Percentiles rank a stretch among this genome's conserved stretches.
phyloP scores from a whole-genome alignment of 30 jellyfish, hydroid and myxozoan species.

The Pseudorhiza aurosa region DNA sequence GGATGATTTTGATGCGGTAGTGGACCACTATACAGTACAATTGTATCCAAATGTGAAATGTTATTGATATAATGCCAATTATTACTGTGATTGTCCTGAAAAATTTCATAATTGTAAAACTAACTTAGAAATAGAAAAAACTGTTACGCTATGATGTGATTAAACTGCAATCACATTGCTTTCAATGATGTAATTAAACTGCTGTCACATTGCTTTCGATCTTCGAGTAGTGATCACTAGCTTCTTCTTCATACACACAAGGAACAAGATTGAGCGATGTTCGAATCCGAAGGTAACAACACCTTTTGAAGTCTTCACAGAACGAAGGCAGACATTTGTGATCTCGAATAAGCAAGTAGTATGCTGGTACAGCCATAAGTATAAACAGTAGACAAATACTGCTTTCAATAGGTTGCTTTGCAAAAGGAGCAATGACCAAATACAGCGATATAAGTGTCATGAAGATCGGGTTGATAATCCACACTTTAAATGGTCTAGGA shows the following conservation, averaged over 20 bases:
- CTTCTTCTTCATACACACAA: neutral
- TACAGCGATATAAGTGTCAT: slow-evolving; percentile 4
- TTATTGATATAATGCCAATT: no score
- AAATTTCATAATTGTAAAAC: no score
- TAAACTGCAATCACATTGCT: no score
- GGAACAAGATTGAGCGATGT: neutral
- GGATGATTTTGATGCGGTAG: no score
- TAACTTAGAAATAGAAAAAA: no score
- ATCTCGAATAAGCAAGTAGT: neutral
- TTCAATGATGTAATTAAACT: no score
- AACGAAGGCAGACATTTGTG: neutral
- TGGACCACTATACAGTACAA: no score
- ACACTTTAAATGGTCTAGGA: slow-evolving; percentile 54
- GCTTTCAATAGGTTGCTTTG: slow-evolving; percentile 24
- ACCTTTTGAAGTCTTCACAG: neutral
- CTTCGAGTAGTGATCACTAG: neutral
- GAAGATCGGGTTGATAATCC: slow-evolving; percentile 52
- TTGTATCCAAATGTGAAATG: no score
- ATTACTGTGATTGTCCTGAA: no score
- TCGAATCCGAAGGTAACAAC: neutral
- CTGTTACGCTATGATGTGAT: no score
- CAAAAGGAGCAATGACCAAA: slow-evolving; percentile 22
- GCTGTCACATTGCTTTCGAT: neutral
- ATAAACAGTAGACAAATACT: neutral
- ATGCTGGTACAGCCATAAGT: slow-evolving; percentile 22